phyloP scores from a whole-genome alignment of 2,113 vertebrate species.

The Chlorodrepanis virens region DNA sequence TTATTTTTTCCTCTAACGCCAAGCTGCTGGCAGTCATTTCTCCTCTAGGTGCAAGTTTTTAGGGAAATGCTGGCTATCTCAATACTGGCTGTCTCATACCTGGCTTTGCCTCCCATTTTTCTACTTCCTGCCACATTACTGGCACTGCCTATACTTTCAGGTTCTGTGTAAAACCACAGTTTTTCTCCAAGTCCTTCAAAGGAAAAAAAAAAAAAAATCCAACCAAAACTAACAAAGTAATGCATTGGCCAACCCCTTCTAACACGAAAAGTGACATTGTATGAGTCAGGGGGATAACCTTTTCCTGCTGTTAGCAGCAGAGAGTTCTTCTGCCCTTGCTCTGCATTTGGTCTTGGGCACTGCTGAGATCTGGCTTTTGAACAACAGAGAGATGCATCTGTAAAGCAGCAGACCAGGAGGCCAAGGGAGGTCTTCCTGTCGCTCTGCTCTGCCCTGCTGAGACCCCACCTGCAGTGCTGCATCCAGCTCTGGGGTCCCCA shows the following conservation, averaged over 20 bases:
- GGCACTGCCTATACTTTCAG: neutral
- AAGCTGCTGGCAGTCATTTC: neutral
- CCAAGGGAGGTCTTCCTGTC: neutral
- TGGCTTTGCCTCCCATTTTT: neutral
- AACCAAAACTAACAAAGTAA: neutral
- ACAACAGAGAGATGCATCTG: neutral
- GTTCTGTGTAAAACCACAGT: neutral
- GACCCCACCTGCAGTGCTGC: neutral
- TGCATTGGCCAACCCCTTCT: neutral
- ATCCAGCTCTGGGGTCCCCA: neutral
- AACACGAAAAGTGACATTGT: neutral
- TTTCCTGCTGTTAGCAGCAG: neutral
- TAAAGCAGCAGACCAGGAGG: neutral
- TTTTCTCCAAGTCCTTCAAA: neutral
- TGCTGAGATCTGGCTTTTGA: neutral
- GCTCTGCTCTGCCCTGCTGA: neutral
- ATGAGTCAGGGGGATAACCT: neutral
- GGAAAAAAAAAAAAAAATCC: too few species aligned
- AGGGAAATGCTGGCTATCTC: neutral
- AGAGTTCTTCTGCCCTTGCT: neutral
- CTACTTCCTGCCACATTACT: neutral
- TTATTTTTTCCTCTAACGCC: neutral
- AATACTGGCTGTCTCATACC: neutral
- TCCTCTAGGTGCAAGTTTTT: neutral
- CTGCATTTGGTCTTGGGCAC: neutral